A percentile compares a stretch with the other conserved stretches of the same genome.
phyloP scores from a whole-genome alignment of 2,113 vertebrate genomes.

The Caranx ignobilis region DNA sequence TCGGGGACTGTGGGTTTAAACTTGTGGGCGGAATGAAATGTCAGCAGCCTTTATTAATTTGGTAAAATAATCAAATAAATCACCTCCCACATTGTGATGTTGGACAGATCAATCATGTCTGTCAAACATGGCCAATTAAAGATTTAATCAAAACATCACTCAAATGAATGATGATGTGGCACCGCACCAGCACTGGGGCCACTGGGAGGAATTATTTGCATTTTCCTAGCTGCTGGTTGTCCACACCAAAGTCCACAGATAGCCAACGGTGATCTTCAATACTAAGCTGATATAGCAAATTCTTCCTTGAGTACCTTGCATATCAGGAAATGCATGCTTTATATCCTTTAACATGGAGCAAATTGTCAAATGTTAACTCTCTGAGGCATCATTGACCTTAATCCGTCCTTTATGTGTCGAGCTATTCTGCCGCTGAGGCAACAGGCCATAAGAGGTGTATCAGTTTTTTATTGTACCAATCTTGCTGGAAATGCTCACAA shows the following conservation, averaged over 20 bases:
- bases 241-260: not conserved
- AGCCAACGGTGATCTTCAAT: not conserved
- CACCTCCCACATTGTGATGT: constrained; percentile 11
- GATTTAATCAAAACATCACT: constrained; percentile 48
- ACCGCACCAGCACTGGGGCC: not conserved
- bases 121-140: constrained; percentile 44
- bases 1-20: not conserved
- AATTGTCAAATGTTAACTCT: not conserved
- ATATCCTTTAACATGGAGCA: not conserved
- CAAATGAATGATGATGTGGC: constrained; percentile 4
- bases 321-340: not conserved
- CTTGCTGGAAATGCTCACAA: constrained; percentile 11
- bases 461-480: constrained; percentile 5
- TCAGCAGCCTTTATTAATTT: constrained; percentile 23
- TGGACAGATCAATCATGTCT: constrained; percentile 28
- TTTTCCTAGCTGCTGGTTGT: not conserved
- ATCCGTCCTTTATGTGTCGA: not conserved
- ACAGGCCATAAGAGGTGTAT: constrained; percentile 7
- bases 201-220: constrained; percentile 2
- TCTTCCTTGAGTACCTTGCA: not conserved
- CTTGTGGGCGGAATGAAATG: not conserved
- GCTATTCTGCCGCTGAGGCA: not conserved
- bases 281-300: not conserved
- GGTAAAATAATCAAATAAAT: constrained; percentile 20
- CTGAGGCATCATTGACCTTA: not conserved